Base-by-base conservation (phyloP, 2,888 invertebrate species). In the Siphlonurus alternatus region DNA sequence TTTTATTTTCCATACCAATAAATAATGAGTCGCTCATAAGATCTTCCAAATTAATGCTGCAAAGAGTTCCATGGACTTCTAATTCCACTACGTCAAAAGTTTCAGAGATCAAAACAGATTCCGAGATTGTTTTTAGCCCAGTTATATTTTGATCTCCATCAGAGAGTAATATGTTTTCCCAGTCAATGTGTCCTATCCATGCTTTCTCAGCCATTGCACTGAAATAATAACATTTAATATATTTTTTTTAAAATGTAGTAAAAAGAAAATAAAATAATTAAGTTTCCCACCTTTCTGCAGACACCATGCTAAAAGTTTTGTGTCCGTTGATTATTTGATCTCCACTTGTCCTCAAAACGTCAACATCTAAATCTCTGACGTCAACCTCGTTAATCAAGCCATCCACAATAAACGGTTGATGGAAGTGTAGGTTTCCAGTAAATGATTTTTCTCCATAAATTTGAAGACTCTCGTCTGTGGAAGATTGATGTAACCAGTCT, bases 371-470 rank as follows among this genome's bases (percentile, higher is more conserved):
- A 22, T 74, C 69, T 2, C 73, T 71, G 51, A 80, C 67, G 71
- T 79, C 73, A 1, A 80, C 72, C 23, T 73, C 74, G 71, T 82
- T 82, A 1, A 81, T 71, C 59, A 71, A 75, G 0, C 72, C 73
- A 25, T 23, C 25, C 15, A 78, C 74, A 61, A 72, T 74, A 25
- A 76, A 75, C 2, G 75, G 74, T 1, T 77, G 75, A 20, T 70
- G 70, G 3, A 82, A 74, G 63, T 71, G 68, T 15, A 83, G 68
- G 69, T 78, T 74, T 20, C 72, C 71, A 2, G 70, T 69, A 67
- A 81, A 77, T 2, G 69, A 70, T 70, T 83, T 84, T 54, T 67
- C 68, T 5, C 81, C 82, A 23, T 74, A 73, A 61, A 84, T 74
- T 10, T 75, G 67, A 70, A 79, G 77, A 25, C 74, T 67, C 20